A percentile compares a stretch with the other conserved stretches of the same genome.
Evolutionary conservation across 2,113 vertebrate genomes (phyloP).

Genomic region (Felis catus): DNA sequence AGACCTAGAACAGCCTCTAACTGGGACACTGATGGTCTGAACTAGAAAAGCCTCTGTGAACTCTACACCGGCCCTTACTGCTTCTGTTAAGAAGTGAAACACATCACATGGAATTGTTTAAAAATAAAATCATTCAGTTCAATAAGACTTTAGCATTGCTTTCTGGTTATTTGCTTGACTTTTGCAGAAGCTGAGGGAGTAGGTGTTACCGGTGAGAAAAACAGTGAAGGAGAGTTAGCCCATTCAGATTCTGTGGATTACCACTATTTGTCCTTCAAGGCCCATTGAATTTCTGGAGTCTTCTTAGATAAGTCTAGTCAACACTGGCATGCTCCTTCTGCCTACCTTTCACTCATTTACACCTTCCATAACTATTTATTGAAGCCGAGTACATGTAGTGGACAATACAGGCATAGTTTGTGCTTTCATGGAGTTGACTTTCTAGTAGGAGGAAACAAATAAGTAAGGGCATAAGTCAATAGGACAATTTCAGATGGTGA

Average conservation of each 20-base stretch:
- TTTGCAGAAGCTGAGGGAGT: not conserved
- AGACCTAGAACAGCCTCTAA: not conserved
- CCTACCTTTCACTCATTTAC: not conserved
- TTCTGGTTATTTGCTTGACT: not conserved
- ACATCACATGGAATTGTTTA: not conserved
- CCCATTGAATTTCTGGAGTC: not conserved
- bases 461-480: not conserved
- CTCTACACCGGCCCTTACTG: not conserved
- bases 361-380: not conserved
- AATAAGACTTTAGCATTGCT: not conserved
- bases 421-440: not conserved
- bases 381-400: not conserved
- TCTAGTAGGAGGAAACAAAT: not conserved
- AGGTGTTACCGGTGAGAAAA: not conserved
- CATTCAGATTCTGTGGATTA: not conserved
- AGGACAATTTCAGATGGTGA: not conserved
- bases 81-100: not conserved
- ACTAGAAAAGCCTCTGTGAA: not conserved
- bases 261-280: not conserved
- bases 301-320: not conserved
- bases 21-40: not conserved
- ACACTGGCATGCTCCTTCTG: not conserved
- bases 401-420: not conserved
- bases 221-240: not conserved
- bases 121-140: not conserved